phyloP scores from a whole-genome alignment of 2,888 invertebrate genomes.

The Choristoneura rosaceana region DNA sequence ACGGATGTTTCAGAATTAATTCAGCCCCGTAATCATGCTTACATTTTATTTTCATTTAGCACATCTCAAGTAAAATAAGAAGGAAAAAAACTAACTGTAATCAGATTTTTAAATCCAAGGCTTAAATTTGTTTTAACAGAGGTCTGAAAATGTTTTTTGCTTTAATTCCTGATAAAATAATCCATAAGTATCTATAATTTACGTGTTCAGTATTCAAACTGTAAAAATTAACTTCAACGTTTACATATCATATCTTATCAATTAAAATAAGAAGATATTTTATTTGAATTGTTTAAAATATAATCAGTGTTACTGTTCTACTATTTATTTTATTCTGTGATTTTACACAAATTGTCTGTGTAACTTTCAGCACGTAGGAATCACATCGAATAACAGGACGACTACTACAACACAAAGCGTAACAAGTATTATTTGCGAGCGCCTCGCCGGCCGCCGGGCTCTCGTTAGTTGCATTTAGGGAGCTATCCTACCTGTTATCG shows the following conservation, averaged over 20 bases:
- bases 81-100: not conserved
- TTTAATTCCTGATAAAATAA: no score
- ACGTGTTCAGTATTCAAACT: no score
- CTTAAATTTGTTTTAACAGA: not conserved
- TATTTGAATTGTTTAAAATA: not conserved
- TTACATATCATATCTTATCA: not conserved
- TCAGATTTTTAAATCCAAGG: not conserved
- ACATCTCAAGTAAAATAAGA: not conserved
- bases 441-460: constrained; percentile 29
- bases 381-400: constrained; percentile 17
- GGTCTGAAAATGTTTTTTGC: no score
- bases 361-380: constrained; percentile 3
- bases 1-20: constrained; percentile 19
- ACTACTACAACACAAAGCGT: constrained; percentile 26
- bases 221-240: no score
- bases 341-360: not conserved
- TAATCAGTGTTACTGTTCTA: not conserved
- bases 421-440: constrained; percentile 37
- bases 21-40: constrained; percentile 1
- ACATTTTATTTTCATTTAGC: constrained; percentile 1
- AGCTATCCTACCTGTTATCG: constrained; percentile 37
- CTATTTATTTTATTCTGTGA: not conserved
- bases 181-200: no score
- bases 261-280: not conserved
- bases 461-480: constrained; percentile 37